Percentiles rank a stretch among this genome's conserved stretches.
Conservation (phyloP, 2,888 invertebrate species). For the Deilephila porcellus region DNA sequence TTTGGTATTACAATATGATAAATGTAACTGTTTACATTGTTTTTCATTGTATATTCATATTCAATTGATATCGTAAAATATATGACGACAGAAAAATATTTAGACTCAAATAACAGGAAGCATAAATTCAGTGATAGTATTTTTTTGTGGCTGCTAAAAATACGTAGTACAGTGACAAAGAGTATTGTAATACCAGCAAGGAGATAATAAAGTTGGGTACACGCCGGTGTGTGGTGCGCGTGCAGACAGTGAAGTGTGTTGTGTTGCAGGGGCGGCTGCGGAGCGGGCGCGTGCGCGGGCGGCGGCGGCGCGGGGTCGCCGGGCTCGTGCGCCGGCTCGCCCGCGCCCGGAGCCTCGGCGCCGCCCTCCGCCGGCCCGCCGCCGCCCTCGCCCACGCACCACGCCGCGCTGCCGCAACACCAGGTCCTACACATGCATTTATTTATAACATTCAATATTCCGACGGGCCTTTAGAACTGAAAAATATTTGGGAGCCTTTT, state of each 20-base stretch:
- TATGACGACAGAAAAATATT: too few species aligned
- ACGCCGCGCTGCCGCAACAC: conserved; percentile 45
- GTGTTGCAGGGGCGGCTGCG: not conserved
- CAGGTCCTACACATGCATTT: conserved; percentile 54
- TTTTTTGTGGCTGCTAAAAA: too few species aligned
- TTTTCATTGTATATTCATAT: too few species aligned
- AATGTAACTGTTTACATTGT: too few species aligned
- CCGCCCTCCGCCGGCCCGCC: conserved; percentile 75
- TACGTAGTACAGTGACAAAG: too few species aligned
- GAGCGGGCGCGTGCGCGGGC: conserved; percentile 40
- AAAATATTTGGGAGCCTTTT: too few species aligned
- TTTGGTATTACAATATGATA: not conserved
- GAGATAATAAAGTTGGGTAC: not conserved
- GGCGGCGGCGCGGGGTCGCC: conserved; percentile 69
- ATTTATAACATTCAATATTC: too few species aligned
- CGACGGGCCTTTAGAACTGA: too few species aligned
- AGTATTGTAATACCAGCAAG: too few species aligned
- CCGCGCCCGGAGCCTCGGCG: conserved; percentile 71
- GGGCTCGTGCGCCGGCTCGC: conserved; percentile 79
- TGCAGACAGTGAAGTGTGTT: not conserved
- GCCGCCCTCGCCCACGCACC: conserved; percentile 63
- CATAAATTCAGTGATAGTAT: too few species aligned
- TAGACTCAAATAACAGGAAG: too few species aligned
- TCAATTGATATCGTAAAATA: too few species aligned
- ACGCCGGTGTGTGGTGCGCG: not conserved